Evolutionary conservation across 2,797 vertebrate species (phyloP).

Genomic region (Hoplostethus mediterraneus): DNA sequence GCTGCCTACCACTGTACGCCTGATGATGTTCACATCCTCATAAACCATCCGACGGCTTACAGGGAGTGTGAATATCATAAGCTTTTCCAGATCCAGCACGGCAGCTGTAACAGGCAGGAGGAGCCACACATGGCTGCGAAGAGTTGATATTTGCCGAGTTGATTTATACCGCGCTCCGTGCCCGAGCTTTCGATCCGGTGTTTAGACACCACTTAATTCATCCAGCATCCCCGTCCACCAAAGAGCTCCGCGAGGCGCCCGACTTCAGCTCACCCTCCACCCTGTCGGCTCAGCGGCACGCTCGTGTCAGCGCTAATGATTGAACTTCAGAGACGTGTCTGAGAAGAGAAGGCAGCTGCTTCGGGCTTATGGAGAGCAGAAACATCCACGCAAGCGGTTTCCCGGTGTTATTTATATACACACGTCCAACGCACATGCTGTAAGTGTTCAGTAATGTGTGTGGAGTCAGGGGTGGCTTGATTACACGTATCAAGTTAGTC

Average conservation of each 20-base stretch:
- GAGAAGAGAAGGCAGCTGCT: slow-evolving; percentile 61
- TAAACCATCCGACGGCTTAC: slow-evolving; percentile 52
- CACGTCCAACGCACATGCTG: slow-evolving; percentile 31
- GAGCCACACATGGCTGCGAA: slow-evolving; percentile 49
- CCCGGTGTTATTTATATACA: slow-evolving; percentile 33
- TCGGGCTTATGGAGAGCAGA: slow-evolving; percentile 38
- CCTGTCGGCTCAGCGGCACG: slow-evolving; percentile 56
- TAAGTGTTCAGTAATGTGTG: slow-evolving; percentile 29
- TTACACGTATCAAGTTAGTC: slow-evolving; percentile 19
- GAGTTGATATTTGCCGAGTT: slow-evolving; percentile 48
- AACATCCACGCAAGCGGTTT: slow-evolving; percentile 51
- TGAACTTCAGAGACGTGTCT: slow-evolving; percentile 56
- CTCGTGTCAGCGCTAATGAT: slow-evolving; percentile 48
- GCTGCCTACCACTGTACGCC: slow-evolving; percentile 26
- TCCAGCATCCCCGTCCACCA: slow-evolving; percentile 47
- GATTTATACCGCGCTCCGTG: slow-evolving; percentile 68
- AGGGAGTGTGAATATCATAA: slow-evolving; percentile 62
- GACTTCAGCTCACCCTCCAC: slow-evolving; percentile 43
- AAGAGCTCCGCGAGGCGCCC: slow-evolving; percentile 47
- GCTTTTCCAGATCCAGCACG: slow-evolving; percentile 74
- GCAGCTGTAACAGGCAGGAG: slow-evolving; percentile 43
- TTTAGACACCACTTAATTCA: slow-evolving; percentile 75
- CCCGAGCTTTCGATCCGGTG: slow-evolving; percentile 48
- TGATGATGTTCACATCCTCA: slow-evolving; percentile 46
- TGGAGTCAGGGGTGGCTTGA: slow-evolving; percentile 16